Evolutionary conservation across 2,888 invertebrate genomes (phyloP).

Genomic region (Agrilus mali): DNA sequence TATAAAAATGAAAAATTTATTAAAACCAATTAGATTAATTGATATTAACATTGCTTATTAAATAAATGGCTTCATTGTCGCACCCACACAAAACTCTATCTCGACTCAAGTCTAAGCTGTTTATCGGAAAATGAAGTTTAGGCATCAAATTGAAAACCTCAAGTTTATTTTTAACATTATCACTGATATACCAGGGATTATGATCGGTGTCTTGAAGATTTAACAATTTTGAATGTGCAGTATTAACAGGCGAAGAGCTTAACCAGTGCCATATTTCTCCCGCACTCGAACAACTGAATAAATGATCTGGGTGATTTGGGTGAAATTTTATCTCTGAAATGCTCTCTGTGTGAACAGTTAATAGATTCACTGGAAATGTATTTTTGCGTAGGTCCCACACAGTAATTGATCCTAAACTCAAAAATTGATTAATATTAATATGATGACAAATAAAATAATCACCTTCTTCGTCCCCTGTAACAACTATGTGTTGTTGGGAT

Average conservation of each 20-base stretch:
- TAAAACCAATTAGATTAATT: conserved; percentile 10
- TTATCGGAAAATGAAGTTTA: conserved; percentile 64
- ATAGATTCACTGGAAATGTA: conserved; percentile 66
- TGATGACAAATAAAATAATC: background rate
- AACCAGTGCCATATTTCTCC: conserved; percentile 91
- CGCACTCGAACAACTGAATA: conserved; percentile 67
- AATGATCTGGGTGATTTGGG: conserved; percentile 69
- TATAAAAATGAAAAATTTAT: conserved; percentile 1
- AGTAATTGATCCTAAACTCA: conserved; percentile 49
- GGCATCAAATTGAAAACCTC: conserved; percentile 64
- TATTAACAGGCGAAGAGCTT: conserved; percentile 34
- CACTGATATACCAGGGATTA: conserved; percentile 54
- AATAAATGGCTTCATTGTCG: conserved; percentile 80
- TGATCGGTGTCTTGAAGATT: conserved; percentile 18
- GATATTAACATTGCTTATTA: conserved; percentile 50
- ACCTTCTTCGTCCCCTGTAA: conserved; percentile 77
- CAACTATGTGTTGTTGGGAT: conserved; percentile 69
- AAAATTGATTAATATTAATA: background rate
- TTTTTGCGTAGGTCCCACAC: conserved; percentile 85
- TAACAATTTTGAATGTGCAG: conserved; percentile 7
- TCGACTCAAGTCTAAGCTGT: conserved; percentile 66
- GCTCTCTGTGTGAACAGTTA: conserved; percentile 62
- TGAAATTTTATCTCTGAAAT: conserved; percentile 84
- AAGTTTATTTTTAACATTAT: conserved; percentile 55
- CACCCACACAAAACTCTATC: conserved; percentile 69